Conservation (phyloP, 2,888 invertebrate genomes). For the Thymelicus sylvestris region DNA sequence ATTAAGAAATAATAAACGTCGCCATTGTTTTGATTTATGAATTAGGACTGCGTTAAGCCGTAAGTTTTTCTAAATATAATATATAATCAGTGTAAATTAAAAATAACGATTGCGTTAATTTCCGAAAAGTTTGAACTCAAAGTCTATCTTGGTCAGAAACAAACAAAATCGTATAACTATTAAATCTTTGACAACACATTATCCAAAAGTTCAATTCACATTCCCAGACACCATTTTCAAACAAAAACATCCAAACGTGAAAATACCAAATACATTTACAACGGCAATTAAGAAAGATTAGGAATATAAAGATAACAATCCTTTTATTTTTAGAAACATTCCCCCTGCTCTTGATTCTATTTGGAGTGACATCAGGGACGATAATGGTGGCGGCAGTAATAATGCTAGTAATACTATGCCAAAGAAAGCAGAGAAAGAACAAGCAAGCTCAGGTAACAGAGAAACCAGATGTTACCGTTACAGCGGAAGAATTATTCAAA, state of each 20-base stretch:
- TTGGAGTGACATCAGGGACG: constrained; percentile 94
- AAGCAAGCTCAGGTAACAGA: constrained; percentile 76
- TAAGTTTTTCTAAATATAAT: too few species aligned
- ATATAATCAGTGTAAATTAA: neutral
- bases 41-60: neutral
- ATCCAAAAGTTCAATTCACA: neutral
- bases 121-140: neutral
- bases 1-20: too few species aligned
- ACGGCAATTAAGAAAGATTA: constrained; percentile 2
- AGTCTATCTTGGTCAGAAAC: neutral
- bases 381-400: constrained; percentile 93
- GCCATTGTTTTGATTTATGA: too few species aligned
- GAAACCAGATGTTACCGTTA: constrained; percentile 85
- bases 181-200: neutral
- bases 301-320: constrained; percentile 25
- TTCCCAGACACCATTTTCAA: neutral
- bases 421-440: constrained; percentile 86
- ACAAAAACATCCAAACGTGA: neutral
- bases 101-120: neutral
- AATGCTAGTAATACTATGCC: constrained; percentile 93
- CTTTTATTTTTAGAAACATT: constrained; percentile 86
- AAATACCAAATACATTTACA: constrained; percentile 3
- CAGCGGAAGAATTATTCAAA: constrained; percentile 83
- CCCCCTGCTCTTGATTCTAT: constrained; percentile 92
- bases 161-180: too few species aligned